Evolutionary conservation across 2,797 vertebrate genomes (phyloP), one percentile per base, ranked within the genome.

Genomic region (Toxotes lorentzi): DNA sequence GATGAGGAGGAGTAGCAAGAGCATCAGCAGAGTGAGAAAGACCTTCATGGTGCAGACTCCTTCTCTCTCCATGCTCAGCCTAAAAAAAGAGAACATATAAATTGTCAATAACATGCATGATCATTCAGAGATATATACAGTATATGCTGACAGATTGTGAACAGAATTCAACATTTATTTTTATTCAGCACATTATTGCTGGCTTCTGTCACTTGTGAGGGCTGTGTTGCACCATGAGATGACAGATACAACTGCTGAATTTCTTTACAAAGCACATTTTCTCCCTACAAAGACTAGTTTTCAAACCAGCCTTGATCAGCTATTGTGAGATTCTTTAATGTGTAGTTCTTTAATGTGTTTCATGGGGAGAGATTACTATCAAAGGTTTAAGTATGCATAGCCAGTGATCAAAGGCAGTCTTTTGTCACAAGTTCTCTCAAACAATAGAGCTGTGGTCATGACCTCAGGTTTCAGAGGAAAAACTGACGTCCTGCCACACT

Each of bases 1-100:
- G n/a, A 94, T 88, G 14, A 97, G 84, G 71, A 97, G 84, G 24
- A 91, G 91, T 71, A 96, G 89, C n/a, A 93, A 71, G 60, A 90
- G 76, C 84, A 84, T 90, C 84, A 90, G 76, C 0, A 81, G 73
- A 76, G 50, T 79, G 59, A 92, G 81, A 73, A 92, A 88, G 82
- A 83, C 84, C 90, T 90, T 94, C 95, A 96, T 96, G 77, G 76
- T 93, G 90, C 65, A 59, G 79, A 82, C 62, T 81, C 70, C 77
- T 75, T 69, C 60, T 73, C 70, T 87, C 73, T 82, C 86, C 88
- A 87, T 87, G 79, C 70, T 88, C 79, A 59, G 56, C 91, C 94
- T 95, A 76, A 81, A 94, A 92, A 8, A 73, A 84, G 19, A 92
- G 32, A 88, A 90, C 4, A 89, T 24, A 75, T 40, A 80, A 64